Conservation (phyloP, 2,113 vertebrate species). For the Willisornis vidua region DNA sequence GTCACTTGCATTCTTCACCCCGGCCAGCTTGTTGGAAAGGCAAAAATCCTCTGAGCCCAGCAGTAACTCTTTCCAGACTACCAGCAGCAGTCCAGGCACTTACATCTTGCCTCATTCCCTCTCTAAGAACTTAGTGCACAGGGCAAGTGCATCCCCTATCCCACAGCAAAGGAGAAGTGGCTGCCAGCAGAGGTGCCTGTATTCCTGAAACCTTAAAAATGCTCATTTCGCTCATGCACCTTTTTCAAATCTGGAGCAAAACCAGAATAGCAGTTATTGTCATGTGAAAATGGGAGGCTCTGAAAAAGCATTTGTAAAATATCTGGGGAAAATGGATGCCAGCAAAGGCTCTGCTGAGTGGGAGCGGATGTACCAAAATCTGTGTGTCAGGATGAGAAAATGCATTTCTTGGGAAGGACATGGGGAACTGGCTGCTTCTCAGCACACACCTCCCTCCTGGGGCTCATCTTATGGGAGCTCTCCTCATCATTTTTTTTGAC, state of each 20-base stretch:
- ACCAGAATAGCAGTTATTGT: not conserved
- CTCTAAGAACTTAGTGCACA: not conserved
- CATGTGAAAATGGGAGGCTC: not conserved
- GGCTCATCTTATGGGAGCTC: not conserved
- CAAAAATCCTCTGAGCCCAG: not conserved
- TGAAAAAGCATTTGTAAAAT: not conserved
- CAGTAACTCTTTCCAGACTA: slow-evolving; percentile 49
- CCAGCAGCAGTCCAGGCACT: not conserved
- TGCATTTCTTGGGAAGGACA: not conserved
- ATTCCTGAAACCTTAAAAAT: not conserved
- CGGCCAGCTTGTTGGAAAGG: not conserved
- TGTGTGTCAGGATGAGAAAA: not conserved
- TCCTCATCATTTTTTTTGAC: not conserved
- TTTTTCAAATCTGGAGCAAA: not conserved
- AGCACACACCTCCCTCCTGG: not conserved
- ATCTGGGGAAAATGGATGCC: not conserved
- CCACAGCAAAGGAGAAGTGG: not conserved
- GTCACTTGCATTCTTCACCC: slow-evolving; percentile 60
- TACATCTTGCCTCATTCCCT: not conserved
- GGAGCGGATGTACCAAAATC: not conserved
- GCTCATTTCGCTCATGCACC: not conserved
- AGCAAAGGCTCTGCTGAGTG: not conserved
- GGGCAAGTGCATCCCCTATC: not conserved
- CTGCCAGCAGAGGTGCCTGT: not conserved
- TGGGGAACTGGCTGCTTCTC: not conserved